A percentile compares a stretch with the other conserved stretches of the same genome.
Evolutionary conservation across 2,797 vertebrate species (phyloP).

Genomic region (Coracias cyanogaster): DNA sequence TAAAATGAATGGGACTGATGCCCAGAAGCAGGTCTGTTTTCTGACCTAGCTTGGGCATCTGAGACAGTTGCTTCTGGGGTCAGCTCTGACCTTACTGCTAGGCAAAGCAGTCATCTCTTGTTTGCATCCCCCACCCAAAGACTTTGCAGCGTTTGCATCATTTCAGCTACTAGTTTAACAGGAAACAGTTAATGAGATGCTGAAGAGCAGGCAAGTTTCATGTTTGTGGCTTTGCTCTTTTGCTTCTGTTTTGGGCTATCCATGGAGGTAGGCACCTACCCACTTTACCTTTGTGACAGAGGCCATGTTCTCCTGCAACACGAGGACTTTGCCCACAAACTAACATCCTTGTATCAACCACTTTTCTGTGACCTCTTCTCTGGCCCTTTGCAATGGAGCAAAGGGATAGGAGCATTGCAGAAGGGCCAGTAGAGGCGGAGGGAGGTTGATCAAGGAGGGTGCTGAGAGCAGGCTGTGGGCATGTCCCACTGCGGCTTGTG

Average conservation of each 20-base stretch:
- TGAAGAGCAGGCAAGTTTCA: not conserved
- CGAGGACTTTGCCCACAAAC: rapidly evolving
- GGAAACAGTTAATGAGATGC: not conserved
- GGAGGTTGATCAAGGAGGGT: not conserved
- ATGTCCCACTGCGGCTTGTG: not conserved
- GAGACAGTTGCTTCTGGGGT: not conserved
- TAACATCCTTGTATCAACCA: too few species aligned
- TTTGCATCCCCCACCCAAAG: rapidly evolving
- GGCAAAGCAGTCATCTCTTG: not conserved
- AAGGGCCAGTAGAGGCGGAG: rapidly evolving
- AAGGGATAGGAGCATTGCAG: not conserved
- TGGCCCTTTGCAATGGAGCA: not conserved
- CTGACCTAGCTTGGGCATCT: not conserved
- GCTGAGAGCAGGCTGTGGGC: not conserved
- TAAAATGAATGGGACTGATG: rapidly evolving
- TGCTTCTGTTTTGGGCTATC: not conserved
- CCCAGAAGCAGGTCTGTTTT: not conserved
- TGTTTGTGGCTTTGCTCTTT: not conserved
- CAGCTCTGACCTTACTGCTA: not conserved
- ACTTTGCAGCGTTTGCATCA: not conserved
- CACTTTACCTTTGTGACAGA: not conserved
- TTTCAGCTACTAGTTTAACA: not conserved
- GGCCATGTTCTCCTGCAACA: rapidly evolving
- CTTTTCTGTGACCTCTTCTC: not conserved
- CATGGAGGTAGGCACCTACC: rapidly evolving